Evolutionary conservation across 2,888 invertebrate genomes (phyloP).

Genomic region (Gerris lacustris): DNA sequence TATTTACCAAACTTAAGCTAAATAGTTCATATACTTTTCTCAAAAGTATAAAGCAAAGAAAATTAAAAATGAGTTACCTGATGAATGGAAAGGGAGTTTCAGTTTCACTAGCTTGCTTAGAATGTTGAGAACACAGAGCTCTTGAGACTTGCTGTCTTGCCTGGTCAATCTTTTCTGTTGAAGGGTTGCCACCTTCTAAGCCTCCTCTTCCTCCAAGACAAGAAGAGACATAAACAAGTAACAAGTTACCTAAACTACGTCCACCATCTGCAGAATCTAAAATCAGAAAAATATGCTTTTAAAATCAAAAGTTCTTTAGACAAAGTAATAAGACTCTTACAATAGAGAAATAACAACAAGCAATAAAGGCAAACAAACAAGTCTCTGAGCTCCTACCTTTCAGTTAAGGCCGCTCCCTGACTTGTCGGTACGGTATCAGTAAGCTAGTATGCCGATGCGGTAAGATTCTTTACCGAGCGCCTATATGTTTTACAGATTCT

Average conservation of each 20-base stretch:
- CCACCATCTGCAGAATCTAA: constrained; percentile 12
- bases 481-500: too few species aligned
- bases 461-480: too few species aligned
- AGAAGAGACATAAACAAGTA: constrained; percentile 74
- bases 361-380: too few species aligned
- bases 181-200: constrained; percentile 44
- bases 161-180: constrained; percentile 33
- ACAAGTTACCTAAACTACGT: constrained; percentile 60
- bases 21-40: not conserved
- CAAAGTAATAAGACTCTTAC: too few species aligned
- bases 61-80: constrained; percentile 32
- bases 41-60: not conserved
- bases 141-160: constrained; percentile 54
- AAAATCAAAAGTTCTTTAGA: not conserved
- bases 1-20: too few species aligned
- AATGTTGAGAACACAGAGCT: constrained; percentile 55
- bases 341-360: too few species aligned
- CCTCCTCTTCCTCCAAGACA: constrained; percentile 61
- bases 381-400: too few species aligned
- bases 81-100: constrained; percentile 60
- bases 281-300: not conserved
- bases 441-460: too few species aligned
- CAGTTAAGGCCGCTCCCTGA: too few species aligned
- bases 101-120: constrained; percentile 44
- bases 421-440: too few species aligned